A percentile compares a stretch with the other conserved stretches of the same genome.
Evolutionary conservation across 2,888 invertebrate species (phyloP).

Genomic region (Ethmia dodecea): DNA sequence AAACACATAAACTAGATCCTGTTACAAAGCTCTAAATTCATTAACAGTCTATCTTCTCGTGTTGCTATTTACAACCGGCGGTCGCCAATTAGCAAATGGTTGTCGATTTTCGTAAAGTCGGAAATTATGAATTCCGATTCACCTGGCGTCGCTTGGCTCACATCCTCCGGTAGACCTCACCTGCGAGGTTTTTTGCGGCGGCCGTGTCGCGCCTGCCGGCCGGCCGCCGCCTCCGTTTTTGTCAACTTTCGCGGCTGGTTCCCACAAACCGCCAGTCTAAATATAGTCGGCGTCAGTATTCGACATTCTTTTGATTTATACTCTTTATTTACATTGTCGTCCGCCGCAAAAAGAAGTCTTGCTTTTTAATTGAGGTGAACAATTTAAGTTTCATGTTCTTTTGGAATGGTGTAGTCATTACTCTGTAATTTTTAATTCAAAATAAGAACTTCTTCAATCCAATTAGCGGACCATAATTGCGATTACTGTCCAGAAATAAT

Average conservation of each 20-base stretch:
- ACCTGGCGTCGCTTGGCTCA: constrained; percentile 33
- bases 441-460: no score
- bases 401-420: not conserved
- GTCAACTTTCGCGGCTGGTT: constrained; percentile 57
- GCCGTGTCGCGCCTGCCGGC: constrained; percentile 33
- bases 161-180: constrained; percentile 32
- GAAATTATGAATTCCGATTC: constrained; percentile 15
- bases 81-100: constrained; percentile 7
- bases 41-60: no score
- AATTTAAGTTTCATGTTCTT: not conserved
- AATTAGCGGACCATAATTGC: no score
- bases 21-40: no score
- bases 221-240: constrained; percentile 54
- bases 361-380: no score
- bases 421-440: not conserved
- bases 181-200: constrained; percentile 42
- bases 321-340: constrained; percentile 24
- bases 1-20: no score
- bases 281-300: constrained; percentile 33
- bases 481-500: no score
- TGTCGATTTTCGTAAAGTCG: constrained; percentile 5
- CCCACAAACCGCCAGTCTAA: constrained; percentile 35
- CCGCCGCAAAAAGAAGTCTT: not conserved
- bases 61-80: no score
- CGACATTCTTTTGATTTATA: constrained; percentile 41